Conservation (phyloP, 1,140 invertebrate genomes). For the Halictus rubicundus region DNA sequence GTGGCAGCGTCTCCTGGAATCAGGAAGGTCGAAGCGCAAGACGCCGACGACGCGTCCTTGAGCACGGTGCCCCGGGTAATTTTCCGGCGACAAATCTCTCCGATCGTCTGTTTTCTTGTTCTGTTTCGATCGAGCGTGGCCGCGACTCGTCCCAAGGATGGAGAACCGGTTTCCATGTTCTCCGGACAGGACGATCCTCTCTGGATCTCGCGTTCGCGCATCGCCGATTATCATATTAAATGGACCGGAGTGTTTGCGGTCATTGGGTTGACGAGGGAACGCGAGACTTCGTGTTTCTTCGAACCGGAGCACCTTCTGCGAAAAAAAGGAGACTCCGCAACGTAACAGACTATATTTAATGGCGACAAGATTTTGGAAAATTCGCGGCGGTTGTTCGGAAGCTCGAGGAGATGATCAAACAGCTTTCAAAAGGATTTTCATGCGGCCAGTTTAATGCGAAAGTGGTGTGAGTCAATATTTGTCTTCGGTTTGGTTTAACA, state of each 20-base stretch:
- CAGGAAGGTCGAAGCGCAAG: constrained; percentile 39
- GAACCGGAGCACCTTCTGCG: too few species aligned
- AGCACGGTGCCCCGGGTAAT: constrained; percentile 47
- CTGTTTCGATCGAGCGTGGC: constrained; percentile 3
- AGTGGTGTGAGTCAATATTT: too few species aligned
- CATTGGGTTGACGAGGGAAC: constrained; percentile 60
- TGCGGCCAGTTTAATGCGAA: too few species aligned
- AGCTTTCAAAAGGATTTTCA: too few species aligned
- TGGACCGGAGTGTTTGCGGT: constrained; percentile 66
- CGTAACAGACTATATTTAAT: too few species aligned
- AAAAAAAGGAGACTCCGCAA: too few species aligned
- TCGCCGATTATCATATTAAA: constrained; percentile 71
- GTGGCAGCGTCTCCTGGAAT: too few species aligned
- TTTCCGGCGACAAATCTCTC: constrained; percentile 63
- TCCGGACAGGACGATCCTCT: constrained; percentile 50
- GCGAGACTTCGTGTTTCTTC: neutral
- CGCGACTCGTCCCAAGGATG: constrained; percentile 41
- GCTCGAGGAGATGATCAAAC: too few species aligned
- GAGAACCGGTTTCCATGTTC: constrained; percentile 65
- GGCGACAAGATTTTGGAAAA: too few species aligned
- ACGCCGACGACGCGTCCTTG: constrained; percentile 13
- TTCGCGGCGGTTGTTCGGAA: too few species aligned
- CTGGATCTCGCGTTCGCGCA: constrained; percentile 43
- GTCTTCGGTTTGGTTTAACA: too few species aligned
- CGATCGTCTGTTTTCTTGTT: constrained; percentile 17